Percentiles rank a stretch among this genome's conserved stretches.
Conservation (phyloP, 2,113 vertebrate species). For the Echinops telfairi region DNA sequence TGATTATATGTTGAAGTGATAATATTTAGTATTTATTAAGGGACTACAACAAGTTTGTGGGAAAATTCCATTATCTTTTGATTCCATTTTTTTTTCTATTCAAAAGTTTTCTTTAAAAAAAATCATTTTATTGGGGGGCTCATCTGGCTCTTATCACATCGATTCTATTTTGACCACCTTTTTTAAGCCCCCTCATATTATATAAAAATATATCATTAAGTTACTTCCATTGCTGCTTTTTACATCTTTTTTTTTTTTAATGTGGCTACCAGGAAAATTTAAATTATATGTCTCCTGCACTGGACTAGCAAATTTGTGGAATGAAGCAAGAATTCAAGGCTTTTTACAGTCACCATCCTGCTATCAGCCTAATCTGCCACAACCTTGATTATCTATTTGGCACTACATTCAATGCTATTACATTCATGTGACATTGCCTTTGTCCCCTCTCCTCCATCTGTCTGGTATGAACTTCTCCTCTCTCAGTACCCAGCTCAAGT, state of each 20-base stretch:
- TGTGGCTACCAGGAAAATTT: not conserved
- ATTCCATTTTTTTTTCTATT: no score
- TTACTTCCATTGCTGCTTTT: not conserved
- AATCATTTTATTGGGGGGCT: no score
- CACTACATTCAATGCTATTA: not conserved
- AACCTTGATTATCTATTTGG: not conserved
- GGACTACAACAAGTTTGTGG: no score
- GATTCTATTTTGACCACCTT: no score
- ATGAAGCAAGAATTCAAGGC: not conserved
- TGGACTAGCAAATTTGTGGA: not conserved
- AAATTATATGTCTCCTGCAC: not conserved
- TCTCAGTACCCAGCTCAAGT: not conserved
- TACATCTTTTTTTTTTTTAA: not conserved
- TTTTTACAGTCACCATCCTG: not conserved
- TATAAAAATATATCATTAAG: not conserved
- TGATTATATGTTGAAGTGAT: constrained; percentile 28
- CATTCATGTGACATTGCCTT: not conserved
- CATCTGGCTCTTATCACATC: no score
- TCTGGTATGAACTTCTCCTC: not conserved
- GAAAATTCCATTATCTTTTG: no score
- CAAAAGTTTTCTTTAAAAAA: no score
- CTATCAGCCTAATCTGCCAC: not conserved
- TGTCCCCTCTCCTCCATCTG: not conserved
- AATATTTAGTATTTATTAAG: not conserved
- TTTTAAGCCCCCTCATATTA: no score